These are phyloP conservation scores for Bolinopsis microptera DNA, from an alignment of 37 sponge, comb jelly and placozoan species.

Conservation along the genomic window DNA sequence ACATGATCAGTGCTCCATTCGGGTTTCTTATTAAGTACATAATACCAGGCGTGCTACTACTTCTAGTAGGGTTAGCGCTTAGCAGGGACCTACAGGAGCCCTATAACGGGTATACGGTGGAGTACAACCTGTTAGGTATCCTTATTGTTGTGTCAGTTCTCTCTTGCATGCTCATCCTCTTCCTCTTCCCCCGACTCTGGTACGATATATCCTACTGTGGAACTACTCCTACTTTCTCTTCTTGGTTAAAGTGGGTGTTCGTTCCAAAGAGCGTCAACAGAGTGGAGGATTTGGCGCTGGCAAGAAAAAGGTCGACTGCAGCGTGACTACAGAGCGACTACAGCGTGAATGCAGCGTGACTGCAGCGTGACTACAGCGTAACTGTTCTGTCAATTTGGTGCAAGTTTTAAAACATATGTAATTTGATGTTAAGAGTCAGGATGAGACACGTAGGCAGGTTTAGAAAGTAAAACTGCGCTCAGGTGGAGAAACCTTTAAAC, in stretches of 20 bases:
- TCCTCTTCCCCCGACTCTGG: not conserved
- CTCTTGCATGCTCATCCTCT: not conserved
- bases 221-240: not conserved
- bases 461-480: too few species aligned
- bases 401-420: too few species aligned
- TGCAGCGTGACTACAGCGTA: too few species aligned
- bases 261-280: not conserved
- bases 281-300: not conserved
- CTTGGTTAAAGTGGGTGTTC: not conserved
- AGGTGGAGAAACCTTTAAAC: too few species aligned
- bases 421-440: too few species aligned
- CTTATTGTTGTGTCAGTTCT: not conserved
- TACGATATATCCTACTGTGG: not conserved
- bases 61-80: not conserved
- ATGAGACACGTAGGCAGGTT: too few species aligned
- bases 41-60: not conserved
- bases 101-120: not conserved
- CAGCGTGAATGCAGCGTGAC: too few species aligned
- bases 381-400: too few species aligned
- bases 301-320: not conserved
- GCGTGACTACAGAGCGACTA: too few species aligned
- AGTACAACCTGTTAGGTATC: not conserved
- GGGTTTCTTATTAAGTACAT: conserved; percentile 16
- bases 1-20: not conserved
- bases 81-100: not conserved